A percentile compares a stretch with the other conserved stretches of the same genome.
phyloP scores from a whole-genome alignment of 2,113 vertebrate species.

The Marmota flaviventris region DNA sequence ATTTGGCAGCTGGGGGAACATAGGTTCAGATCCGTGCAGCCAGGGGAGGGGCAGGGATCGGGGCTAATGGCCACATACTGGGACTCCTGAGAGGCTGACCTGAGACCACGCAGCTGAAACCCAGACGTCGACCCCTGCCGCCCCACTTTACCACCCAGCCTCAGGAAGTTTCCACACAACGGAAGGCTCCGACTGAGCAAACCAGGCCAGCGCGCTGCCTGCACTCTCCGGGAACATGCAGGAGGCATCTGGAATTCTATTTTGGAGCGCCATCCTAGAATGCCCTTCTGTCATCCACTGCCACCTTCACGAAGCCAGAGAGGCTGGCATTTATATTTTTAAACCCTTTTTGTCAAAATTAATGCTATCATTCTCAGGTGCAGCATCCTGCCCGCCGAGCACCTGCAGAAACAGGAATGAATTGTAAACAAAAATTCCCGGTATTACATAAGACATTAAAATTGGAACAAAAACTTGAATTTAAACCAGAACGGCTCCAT shows the following conservation, averaged over 20 bases:
- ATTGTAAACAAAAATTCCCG: conserved; percentile 83
- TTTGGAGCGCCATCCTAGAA: conserved; percentile 53
- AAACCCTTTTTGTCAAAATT: conserved; percentile 80
- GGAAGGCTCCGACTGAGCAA: background rate
- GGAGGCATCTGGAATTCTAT: conserved; percentile 67
- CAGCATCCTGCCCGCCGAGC: conserved; percentile 72
- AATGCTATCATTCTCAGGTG: conserved; percentile 79
- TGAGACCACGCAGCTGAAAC: background rate
- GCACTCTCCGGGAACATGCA: background rate
- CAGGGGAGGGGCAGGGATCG: no score
- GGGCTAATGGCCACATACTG: no score
- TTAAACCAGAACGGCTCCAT: conserved; percentile 82
- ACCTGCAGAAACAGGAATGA: conserved; percentile 83
- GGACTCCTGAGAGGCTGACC: no score
- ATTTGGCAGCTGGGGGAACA: background rate
- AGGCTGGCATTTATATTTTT: conserved; percentile 80
- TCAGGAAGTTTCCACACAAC: background rate
- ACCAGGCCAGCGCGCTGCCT: background rate
- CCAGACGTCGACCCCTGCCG: no score
- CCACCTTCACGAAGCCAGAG: conserved; percentile 26
- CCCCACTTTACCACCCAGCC: background rate
- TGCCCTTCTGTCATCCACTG: conserved; percentile 71
- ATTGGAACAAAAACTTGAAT: conserved; percentile 83
- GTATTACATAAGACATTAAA: conserved; percentile 83
- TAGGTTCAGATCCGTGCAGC: background rate